Evolutionary conservation across 1,140 invertebrate genomes (phyloP), one percentile per base, ranked within the genome.

Genomic region (Doryteuthis pealeii): DNA sequence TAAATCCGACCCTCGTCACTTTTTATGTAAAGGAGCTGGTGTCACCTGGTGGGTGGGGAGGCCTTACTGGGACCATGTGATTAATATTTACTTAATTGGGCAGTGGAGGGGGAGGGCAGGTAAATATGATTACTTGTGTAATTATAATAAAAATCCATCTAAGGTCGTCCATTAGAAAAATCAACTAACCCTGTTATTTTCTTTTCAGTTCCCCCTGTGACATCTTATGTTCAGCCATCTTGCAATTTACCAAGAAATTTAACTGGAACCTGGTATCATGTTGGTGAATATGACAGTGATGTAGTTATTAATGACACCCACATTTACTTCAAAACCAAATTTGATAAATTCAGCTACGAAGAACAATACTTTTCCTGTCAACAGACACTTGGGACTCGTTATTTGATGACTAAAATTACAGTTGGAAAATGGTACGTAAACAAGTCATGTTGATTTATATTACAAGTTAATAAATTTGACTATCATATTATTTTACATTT

Each of bases 381-480:
- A 74, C 86, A 87, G 94, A 98, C 89, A 91, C 94, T 86, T 89
- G 95, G 84, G 94, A 92, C 92, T 33, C 90, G 96, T 77, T 93
- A 95, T 54, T 96, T 99, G 92, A 97, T 99, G 95, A 95, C 96
- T 12, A 90, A 96, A 77, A 91, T 98, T 10, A 97, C 96, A 6
- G 95, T 98, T 0, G 96, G 98, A 89, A 96, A 96, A 89, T 99
- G 94, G 93, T 95, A 89, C 86, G 83, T 85, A 67, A 26, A n/a
- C n/a, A n/a, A n/a, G n/a, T n/a, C n/a, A n/a, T n/a, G n/a, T 54
- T 54, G n/a, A 54, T n/a, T 14, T n/a, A 14, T n/a, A 54, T 12
- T n/a, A 54, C 43, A 68, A 33, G 14, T 69, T 35, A 31, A 18
- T 12, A 33, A 40, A 31, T 3, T 69, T 68, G 22, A 15, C 30